phyloP scores from a whole-genome alignment of 1,140 invertebrate species.

The Archegozetes longisetosus region DNA sequence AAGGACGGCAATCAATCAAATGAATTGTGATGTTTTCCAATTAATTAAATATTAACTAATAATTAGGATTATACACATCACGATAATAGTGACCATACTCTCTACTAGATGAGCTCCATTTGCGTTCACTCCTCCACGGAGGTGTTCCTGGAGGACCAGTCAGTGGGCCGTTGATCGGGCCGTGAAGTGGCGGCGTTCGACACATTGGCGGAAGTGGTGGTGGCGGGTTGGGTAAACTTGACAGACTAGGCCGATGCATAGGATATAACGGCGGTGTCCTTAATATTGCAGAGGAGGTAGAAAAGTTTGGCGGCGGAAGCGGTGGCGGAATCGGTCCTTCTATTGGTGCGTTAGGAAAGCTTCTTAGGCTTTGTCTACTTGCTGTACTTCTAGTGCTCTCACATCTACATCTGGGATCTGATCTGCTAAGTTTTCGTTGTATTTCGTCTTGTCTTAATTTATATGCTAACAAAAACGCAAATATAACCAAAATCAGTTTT shows the following conservation, averaged over 20 bases:
- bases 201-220: not conserved
- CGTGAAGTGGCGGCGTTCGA: not conserved
- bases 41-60: not conserved
- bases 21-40: no score
- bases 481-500: conserved; percentile 1
- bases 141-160: not conserved
- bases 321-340: not conserved
- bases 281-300: not conserved
- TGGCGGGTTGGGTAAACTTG: not conserved
- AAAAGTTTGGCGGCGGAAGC: not conserved
- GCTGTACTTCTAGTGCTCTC: not conserved
- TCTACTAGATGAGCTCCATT: not conserved
- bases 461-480: conserved; percentile 6
- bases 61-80: conserved; percentile 13
- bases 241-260: conserved; percentile 3
- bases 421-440: not conserved
- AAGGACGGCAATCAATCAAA: no score
- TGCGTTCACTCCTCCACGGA: not conserved
- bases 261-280: conserved; percentile 13
- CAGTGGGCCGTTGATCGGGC: not conserved
- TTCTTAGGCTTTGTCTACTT: not conserved
- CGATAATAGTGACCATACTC: conserved; percentile 10
- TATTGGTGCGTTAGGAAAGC: not conserved
- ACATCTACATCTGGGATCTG: not conserved
- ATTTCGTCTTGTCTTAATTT: conserved; percentile 6